Conservation (phyloP, 2,888 invertebrate species). For the Synanthedon tipuliformis region DNA sequence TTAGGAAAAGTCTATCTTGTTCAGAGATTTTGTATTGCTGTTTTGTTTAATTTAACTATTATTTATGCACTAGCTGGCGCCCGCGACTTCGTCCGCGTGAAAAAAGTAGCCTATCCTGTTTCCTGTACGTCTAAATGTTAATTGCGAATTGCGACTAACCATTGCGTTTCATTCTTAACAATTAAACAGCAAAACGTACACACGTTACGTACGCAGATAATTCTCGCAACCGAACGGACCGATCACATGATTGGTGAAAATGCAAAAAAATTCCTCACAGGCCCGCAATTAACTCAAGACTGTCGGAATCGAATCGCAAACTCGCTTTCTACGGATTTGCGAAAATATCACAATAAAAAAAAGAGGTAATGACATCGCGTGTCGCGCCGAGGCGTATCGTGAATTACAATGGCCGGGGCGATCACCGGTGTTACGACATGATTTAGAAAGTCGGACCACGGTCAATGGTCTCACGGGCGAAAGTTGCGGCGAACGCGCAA, state of each 20-base stretch:
- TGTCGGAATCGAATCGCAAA: slow-evolving; percentile 8
- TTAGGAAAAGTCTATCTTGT: too few species aligned
- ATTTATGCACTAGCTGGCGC: too few species aligned
- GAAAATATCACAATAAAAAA: slow-evolving; percentile 46
- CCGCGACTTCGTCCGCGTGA: too few species aligned
- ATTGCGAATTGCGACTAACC: too few species aligned
- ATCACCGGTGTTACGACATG: slow-evolving; percentile 61
- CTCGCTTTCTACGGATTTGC: slow-evolving; percentile 52
- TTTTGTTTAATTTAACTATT: too few species aligned
- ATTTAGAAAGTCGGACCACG: slow-evolving; percentile 66
- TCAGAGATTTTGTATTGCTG: too few species aligned
- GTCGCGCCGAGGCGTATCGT: slow-evolving; percentile 48
- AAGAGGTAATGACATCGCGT: slow-evolving; percentile 57
- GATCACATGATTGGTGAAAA: background rate
- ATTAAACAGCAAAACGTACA: too few species aligned
- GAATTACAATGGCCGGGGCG: slow-evolving; percentile 59
- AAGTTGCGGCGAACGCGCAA: slow-evolving; percentile 41
- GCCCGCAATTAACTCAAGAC: background rate
- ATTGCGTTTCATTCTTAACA: too few species aligned
- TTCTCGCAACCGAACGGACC: too few species aligned
- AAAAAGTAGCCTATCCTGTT: too few species aligned
- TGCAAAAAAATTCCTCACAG: background rate
- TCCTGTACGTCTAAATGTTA: too few species aligned
- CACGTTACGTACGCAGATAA: too few species aligned
- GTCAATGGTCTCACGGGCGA: slow-evolving; percentile 63